phyloP scores from a whole-genome alignment of 2,797 vertebrate genomes.

The Ibycter americanus region DNA sequence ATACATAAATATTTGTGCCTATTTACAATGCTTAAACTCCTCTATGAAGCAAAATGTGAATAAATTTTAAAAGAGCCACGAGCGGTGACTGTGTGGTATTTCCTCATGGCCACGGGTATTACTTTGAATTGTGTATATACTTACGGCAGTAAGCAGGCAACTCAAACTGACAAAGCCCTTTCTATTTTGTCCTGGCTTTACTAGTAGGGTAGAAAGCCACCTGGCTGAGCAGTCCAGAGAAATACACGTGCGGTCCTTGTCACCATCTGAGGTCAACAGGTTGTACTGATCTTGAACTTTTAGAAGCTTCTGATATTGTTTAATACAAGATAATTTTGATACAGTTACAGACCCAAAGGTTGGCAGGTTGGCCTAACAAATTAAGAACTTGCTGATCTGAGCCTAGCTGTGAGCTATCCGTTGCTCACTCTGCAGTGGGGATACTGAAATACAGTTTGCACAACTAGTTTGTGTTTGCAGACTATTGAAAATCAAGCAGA shows the following conservation, averaged over 20 bases:
- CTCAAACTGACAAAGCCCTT: neutral
- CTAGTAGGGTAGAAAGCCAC: neutral
- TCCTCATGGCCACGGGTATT: fast-evolving
- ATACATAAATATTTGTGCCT: neutral
- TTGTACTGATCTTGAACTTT: neutral
- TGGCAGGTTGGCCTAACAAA: neutral
- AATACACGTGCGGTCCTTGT: fast-evolving
- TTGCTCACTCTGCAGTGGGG: neutral
- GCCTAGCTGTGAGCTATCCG: too few relatives aligned
- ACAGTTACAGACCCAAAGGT: neutral
- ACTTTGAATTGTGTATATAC: fast-evolving
- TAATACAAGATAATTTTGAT: too few relatives aligned
- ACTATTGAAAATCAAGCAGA: neutral
- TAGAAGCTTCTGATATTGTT: neutral
- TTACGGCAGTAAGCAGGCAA: fast-evolving
- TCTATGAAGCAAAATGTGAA: neutral
- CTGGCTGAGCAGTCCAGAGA: neutral
- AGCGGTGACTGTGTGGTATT: neutral
- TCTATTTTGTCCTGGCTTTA: neutral
- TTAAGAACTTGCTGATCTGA: neutral
- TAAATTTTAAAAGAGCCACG: neutral
- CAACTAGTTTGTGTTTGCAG: neutral
- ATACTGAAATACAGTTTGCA: neutral
- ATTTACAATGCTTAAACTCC: neutral
- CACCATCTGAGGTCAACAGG: neutral